Base-by-base conservation (phyloP, 1,140 invertebrate genomes). In the Heliothis virescens region DNA sequence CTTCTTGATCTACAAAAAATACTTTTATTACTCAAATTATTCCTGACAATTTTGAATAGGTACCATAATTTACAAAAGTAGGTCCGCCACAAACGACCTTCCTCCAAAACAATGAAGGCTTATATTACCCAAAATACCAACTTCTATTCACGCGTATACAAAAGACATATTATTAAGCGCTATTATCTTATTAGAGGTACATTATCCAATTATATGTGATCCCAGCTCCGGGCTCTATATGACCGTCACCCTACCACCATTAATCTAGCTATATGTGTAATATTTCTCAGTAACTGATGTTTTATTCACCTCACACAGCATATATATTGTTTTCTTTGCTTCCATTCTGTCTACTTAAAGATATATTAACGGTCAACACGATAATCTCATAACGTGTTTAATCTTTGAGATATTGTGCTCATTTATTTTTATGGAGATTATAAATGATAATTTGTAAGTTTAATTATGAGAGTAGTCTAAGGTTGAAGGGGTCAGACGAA, bases 201-300 rank as follows among this genome's bases (percentile, higher is more conserved):
- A 79, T 59, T 79, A 57, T 26, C 69, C 16, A 67, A 67, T 67
- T 72, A 52, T 71, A 71, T 52, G n/a, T 41, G 63, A 15, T 62
- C 57, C 50, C 9, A 18, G 26, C 85, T 86, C 85, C 79, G 41
- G 73, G 81, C 29, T 78, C 83, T 82, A 67, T 47, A 12, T 60
- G 53, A 55, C 47, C 81, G 63, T 63, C 73, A 79, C 83, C 83
- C 87, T 82, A 63, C 60, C 81, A 59, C 82, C 86, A 89, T 89
- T 89, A 87, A 89, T 89, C 87, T 89, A 79, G 87, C 83, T 86
- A 82, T 85, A 83, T 81, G 83, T n/a, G n/a, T 79, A 73, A 87
- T 87, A 87, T 85, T 84, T 89, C 79, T 79, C 72, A 21, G 72
- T 74, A 82, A 85, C 79, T 83, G 81, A 84, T 83, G 85, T 83